Evolutionary conservation across 2,888 invertebrate genomes (phyloP).

Genomic region (Xestia rhomboidea): DNA sequence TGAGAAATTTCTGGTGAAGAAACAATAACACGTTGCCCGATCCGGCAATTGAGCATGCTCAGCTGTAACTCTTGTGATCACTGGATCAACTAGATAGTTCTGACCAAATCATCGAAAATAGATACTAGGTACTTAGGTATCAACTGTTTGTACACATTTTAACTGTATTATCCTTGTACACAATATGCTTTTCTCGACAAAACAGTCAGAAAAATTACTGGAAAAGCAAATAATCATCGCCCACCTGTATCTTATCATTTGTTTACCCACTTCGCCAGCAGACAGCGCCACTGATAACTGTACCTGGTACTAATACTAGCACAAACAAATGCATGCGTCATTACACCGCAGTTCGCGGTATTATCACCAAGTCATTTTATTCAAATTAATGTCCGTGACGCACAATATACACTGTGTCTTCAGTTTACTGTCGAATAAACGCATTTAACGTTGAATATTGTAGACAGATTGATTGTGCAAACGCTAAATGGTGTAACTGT

Average conservation of each 20-base stretch:
- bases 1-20: not conserved
- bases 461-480: not conserved
- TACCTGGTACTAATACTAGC: not conserved
- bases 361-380: slow-evolving; percentile 12
- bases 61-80: not conserved
- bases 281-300: slow-evolving; percentile 32
- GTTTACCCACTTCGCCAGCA: slow-evolving; percentile 3
- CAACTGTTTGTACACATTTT: not conserved
- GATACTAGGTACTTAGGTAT: too few relatives aligned
- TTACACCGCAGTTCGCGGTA: not conserved
- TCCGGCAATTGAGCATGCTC: not conserved
- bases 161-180: not conserved
- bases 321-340: slow-evolving; percentile 41
- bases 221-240: slow-evolving; percentile 12
- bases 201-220: slow-evolving; percentile 7
- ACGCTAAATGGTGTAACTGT: not conserved
- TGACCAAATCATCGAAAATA: not conserved
- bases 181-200: not conserved
- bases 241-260: slow-evolving; percentile 36
- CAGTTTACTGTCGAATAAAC: not conserved
- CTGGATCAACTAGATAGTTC: not conserved
- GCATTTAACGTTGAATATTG: slow-evolving; percentile 5
- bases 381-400: slow-evolving; percentile 19
- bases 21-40: not conserved
- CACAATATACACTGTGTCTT: slow-evolving; percentile 4